Evolutionary conservation across 2,888 invertebrate genomes (phyloP), one percentile per base, ranked within the genome.

Genomic region (Pycnomerus fuliginosus): DNA sequence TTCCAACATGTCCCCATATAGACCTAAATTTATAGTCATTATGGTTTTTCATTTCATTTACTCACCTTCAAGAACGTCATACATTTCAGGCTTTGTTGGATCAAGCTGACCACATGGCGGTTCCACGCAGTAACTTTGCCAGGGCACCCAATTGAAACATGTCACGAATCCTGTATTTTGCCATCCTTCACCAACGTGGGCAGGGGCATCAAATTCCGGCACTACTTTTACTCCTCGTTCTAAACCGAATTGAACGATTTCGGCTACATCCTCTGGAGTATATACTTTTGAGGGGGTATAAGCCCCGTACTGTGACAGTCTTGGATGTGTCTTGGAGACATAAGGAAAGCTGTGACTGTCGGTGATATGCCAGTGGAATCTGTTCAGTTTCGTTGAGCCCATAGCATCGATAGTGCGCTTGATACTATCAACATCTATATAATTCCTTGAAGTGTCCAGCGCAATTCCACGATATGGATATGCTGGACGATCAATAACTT

Each of bases 321-420:
- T 76, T 0, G 90, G 90, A 50, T 79, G 79, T n/a, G 81, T 80
- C 59, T 78, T 79, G 0, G 88, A 82, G 41, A 86, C 85, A 61
- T 91, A 86, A 0, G 97, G 96, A 68, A 96, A 97, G 57, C 95
- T 94, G 52, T 95, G 94, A 11, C 90, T 87, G 71, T 97, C 97
- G 0, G 90, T 90, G 36, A 92, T 87, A 62, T 92, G 90, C 95
- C 95, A 96, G 65, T 97, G 96, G 74, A 97, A 88, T 0, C 90
- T 87, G 67, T 96, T 97, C 59, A 96, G 66, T 69, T 96, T 97
- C 16, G 89, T 88, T 65, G 85, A 82, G 0, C 88, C 85, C 93
- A 96, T 95, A 0, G 82, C 93, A 61, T 93, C 92, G 58, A 97
- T 76, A 5, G 90, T 87, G 10, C 79, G 56, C 61, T 87, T 82